These are phyloP conservation scores for Autographa gamma DNA, from an alignment of 2,888 invertebrate genomes.

Conservation along the genomic window DNA sequence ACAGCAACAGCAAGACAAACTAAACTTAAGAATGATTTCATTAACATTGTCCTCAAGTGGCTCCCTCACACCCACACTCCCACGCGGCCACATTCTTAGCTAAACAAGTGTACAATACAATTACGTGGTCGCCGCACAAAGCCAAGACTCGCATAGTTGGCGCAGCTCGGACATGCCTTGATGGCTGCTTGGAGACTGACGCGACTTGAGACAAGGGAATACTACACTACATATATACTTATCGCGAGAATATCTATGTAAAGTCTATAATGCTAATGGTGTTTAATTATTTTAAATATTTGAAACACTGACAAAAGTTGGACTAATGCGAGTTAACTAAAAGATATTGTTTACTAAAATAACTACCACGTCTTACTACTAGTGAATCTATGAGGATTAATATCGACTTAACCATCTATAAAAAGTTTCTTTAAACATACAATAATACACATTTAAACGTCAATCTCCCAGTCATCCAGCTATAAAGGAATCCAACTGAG, in stretches of 20 bases:
- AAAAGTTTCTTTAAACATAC: too few species aligned
- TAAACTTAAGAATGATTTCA: constrained; percentile 24
- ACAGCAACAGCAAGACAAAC: constrained; percentile 21
- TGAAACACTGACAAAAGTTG: too few species aligned
- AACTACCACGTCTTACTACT: too few species aligned
- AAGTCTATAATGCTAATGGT: too few species aligned
- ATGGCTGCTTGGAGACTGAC: background rate
- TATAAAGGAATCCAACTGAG: background rate
- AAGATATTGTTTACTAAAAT: too few species aligned
- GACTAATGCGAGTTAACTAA: too few species aligned
- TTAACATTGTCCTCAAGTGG: constrained; percentile 5
- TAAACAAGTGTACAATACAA: constrained; percentile 28
- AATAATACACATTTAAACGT: too few species aligned
- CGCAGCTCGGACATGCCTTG: constrained; percentile 9
- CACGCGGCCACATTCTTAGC: constrained; percentile 42
- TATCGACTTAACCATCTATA: too few species aligned
- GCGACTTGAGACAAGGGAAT: background rate
- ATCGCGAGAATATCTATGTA: too few species aligned
- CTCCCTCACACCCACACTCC: constrained; percentile 3
- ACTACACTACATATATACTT: background rate
- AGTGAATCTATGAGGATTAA: too few species aligned
- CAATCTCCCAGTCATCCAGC: too few species aligned
- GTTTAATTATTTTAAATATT: too few species aligned
- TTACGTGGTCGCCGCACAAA: constrained; percentile 39
- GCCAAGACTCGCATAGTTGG: constrained; percentile 31